These are phyloP conservation scores for Pseudomugil gertrudae DNA, from an alignment of 2,797 vertebrate genomes.

Conservation along the genomic window DNA sequence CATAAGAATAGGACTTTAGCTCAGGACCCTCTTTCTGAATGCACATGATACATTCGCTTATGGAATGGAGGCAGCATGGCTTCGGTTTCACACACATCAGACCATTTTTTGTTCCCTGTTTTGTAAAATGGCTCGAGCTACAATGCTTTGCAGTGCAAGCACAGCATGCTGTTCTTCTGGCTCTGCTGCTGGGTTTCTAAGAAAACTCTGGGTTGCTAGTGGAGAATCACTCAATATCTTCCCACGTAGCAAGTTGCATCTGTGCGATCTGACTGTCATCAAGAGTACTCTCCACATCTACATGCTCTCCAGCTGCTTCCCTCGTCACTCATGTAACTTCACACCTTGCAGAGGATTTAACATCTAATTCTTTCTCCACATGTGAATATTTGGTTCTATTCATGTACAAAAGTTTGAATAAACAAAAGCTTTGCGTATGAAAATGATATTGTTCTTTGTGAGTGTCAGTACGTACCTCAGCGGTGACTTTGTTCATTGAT, in stretches of 20 bases:
- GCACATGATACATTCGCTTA: too few relatives aligned
- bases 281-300: slow-evolving; percentile 7
- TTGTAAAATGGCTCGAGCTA: slow-evolving; percentile 10
- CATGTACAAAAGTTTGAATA: not conserved
- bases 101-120: not conserved
- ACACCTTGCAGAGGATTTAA: slow-evolving; percentile 28
- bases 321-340: slow-evolving; percentile 34
- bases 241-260: slow-evolving; percentile 48
- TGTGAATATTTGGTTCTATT: slow-evolving; percentile 18
- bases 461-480: not conserved
- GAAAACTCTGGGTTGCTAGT: slow-evolving; percentile 33
- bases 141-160: slow-evolving; percentile 8
- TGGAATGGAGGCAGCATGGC: too few relatives aligned
- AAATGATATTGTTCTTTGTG: slow-evolving; percentile 6
- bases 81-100: not conserved
- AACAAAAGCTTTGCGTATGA: too few relatives aligned
- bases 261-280: slow-evolving; percentile 21
- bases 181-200: slow-evolving; percentile 37
- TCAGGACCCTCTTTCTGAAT: too few relatives aligned
- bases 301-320: slow-evolving; percentile 12
- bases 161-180: slow-evolving; percentile 2
- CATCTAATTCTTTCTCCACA: slow-evolving; percentile 25
- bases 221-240: slow-evolving; percentile 54
- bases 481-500: slow-evolving; percentile 17
- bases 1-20: too few relatives aligned